phyloP scores from a whole-genome alignment of 2,113 vertebrate species.

The Chlamydotis undulata region DNA sequence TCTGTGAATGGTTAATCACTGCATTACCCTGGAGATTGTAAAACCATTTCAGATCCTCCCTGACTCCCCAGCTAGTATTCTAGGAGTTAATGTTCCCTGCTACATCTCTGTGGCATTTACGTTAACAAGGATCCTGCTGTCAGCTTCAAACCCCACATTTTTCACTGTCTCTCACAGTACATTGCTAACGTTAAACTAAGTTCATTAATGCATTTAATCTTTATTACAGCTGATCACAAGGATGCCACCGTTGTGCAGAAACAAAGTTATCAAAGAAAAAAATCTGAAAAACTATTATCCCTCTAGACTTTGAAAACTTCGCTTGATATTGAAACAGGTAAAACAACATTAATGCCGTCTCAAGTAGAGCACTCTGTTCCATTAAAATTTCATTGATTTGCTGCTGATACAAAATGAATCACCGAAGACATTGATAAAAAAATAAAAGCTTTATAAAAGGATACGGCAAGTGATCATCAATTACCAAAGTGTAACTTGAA shows the following conservation, averaged over 20 bases:
- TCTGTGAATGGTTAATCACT: neutral
- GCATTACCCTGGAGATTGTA: neutral
- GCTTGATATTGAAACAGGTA: conserved; percentile 19
- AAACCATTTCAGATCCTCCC: neutral
- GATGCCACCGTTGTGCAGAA: neutral
- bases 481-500: conserved; percentile 34
- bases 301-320: neutral
- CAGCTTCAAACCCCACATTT: neutral
- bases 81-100: neutral
- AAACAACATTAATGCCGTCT: conserved; percentile 34
- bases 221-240: neutral
- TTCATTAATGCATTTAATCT: neutral
- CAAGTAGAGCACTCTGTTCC: neutral
- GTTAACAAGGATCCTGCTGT: neutral
- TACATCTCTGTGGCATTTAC: neutral
- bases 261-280: conserved; percentile 6
- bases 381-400: conserved; percentile 53
- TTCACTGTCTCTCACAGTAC: neutral
- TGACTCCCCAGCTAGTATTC: neutral
- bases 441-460: conserved; percentile 29
- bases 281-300: neutral
- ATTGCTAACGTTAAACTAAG: neutral
- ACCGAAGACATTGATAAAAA: conserved; percentile 46
- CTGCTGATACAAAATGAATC: conserved; percentile 48
- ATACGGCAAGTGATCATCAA: conserved; percentile 52